These are phyloP conservation scores for Trichechus manatus DNA, from an alignment of 2,113 vertebrate genomes.

Conservation along the genomic window DNA sequence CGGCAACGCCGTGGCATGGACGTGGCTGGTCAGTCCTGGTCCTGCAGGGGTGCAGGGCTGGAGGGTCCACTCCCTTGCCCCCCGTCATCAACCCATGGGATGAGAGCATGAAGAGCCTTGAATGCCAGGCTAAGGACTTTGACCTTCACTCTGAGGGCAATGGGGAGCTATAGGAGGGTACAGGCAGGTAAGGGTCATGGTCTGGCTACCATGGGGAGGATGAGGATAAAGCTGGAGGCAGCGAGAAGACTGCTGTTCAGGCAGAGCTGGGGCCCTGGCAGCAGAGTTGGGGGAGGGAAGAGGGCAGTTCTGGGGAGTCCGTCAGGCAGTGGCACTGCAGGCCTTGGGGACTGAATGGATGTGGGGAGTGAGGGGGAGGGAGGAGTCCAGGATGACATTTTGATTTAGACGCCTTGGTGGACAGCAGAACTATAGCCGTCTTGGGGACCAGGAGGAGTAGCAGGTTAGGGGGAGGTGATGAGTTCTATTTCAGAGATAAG, in stretches of 20 bases:
- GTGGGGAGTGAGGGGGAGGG: not conserved
- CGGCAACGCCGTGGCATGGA: conserved; percentile 48
- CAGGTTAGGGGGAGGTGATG: not conserved
- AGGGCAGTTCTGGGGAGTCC: not conserved
- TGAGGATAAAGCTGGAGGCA: not conserved
- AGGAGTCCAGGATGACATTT: not conserved
- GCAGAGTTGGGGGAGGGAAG: not conserved
- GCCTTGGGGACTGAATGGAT: not conserved
- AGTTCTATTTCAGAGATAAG: not conserved
- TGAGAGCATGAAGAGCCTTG: not conserved
- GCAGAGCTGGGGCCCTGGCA: not conserved
- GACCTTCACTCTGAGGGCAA: conserved; percentile 10
- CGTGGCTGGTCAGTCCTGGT: conserved; percentile 79
- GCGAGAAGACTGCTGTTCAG: not conserved
- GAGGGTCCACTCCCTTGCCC: not conserved
- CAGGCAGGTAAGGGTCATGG: not conserved
- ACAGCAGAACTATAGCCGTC: not conserved
- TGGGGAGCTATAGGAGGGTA: not conserved
- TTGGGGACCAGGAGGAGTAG: not conserved
- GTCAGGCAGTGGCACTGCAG: not conserved
- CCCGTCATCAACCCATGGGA: not conserved
- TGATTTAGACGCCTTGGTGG: not conserved
- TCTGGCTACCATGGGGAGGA: not conserved
- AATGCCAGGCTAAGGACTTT: not conserved
- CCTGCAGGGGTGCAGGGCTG: not conserved